phyloP scores from a whole-genome alignment of 2,888 invertebrate genomes.

The Sipha maydis region DNA sequence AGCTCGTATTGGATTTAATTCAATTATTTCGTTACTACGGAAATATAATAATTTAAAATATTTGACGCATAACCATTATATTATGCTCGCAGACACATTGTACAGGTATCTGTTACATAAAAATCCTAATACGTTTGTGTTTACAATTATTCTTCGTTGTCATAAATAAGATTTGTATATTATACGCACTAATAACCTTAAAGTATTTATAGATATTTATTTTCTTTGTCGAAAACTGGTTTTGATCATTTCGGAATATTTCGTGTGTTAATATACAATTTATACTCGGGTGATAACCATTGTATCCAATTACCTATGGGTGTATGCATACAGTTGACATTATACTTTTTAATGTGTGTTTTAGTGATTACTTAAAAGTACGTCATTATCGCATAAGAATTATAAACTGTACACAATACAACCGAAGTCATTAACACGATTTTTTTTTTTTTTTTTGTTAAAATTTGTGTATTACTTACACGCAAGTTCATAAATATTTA shows the following conservation, averaged over 20 bases:
- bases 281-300: background rate
- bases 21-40: slow-evolving; percentile 29
- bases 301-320: background rate
- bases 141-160: slow-evolving; percentile 1
- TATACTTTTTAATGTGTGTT: background rate
- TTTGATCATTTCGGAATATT: slow-evolving; percentile 9
- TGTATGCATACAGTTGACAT: background rate
- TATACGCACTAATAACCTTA: background rate
- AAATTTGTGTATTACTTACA: too few species aligned
- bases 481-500: too few species aligned
- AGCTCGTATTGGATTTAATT: slow-evolving; percentile 24
- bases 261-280: background rate
- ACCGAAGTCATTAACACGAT: too few species aligned
- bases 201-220: background rate
- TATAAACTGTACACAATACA: too few species aligned
- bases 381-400: too few species aligned
- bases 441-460: too few species aligned
- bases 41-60: slow-evolving; percentile 26
- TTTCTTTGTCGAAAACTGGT: slow-evolving; percentile 28
- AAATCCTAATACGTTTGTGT: background rate
- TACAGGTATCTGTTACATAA: background rate
- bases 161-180: slow-evolving; percentile 11
- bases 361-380: background rate
- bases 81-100: background rate
- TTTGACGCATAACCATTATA: background rate